Evolutionary conservation across 2,113 vertebrate genomes (phyloP), one percentile per base, ranked within the genome.

Genomic region (Acinonyx jubatus): DNA sequence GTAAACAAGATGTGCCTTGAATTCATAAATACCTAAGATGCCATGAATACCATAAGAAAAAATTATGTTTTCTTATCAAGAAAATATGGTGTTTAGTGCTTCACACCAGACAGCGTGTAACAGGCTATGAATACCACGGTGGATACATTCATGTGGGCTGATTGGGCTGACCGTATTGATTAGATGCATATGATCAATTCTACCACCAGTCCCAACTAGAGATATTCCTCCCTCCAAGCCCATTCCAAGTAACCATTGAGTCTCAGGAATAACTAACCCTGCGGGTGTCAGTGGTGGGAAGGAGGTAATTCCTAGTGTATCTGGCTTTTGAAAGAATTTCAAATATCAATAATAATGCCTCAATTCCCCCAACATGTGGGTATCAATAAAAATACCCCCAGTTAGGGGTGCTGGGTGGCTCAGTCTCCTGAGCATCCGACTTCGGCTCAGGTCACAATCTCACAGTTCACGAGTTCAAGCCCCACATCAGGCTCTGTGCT

Each of bases 251-350:
- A 41, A 61, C 52, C 29, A n/a, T 1, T 0, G 11, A 50, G 27
- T 73, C 52, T 87, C 38, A 21, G 66, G 29, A 74, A 50, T 18
- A 63, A 85, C 5, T 15, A 9, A 31, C 45, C 45, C 8, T 45
- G 45, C 0, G 1, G 23, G 27, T 23, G 6, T 36, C 45, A 69
- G 10, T 4, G 5, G 45, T 2, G 48, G 19, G 93, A 94, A 83
- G 65, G 48, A 73, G 3, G 13, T n/a, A 73, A 68, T n/a, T 74
- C 25, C 73, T 48, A 76, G 45, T 5, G 2, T 18, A 68, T 31
- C 15, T 41, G 45, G 69, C n/a, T 74, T 73, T 90, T 18, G 23
- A 83, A 92, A 41, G 71, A 52, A 92, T 50, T 82, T 90, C 86
- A 87, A 79, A 9, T 27, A 66, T 57, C 73, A 94, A 31, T 57